A percentile compares a stretch with the other conserved stretches of the same genome.
These are phyloP conservation scores for Pseudopodoces humilis DNA, from an alignment of 2,113 vertebrate genomes.

Conservation along the genomic window DNA sequence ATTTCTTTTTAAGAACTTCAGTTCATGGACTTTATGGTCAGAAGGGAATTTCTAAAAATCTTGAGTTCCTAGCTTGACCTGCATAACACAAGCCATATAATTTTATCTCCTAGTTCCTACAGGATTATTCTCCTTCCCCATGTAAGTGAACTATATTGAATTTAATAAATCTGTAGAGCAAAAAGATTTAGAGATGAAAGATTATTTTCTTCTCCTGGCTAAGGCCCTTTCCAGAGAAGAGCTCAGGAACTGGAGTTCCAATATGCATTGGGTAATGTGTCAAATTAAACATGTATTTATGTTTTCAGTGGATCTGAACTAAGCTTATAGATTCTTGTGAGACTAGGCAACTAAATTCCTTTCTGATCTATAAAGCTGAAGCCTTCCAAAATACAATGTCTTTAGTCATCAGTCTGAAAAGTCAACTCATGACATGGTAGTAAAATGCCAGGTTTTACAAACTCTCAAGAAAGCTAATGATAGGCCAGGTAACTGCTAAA, in stretches of 20 bases:
- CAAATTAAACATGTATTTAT: constrained; percentile 28
- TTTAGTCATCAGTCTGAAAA: not conserved
- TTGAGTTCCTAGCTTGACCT: not conserved
- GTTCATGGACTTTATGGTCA: not conserved
- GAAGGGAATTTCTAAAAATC: constrained; percentile 1
- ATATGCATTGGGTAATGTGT: not conserved
- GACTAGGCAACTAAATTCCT: not conserved
- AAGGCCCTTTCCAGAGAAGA: not conserved
- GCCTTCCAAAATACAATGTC: not conserved
- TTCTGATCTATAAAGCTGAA: not conserved
- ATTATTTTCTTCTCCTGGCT: not conserved
- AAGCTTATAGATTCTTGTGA: not conserved
- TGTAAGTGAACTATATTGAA: not conserved
- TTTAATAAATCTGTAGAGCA: not conserved
- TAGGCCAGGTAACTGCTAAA: not conserved
- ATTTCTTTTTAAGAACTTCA: not conserved
- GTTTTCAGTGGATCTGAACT: not conserved
- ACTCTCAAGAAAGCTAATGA: not conserved
- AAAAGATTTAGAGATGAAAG: constrained; percentile 21
- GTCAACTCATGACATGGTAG: not conserved
- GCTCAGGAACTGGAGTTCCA: not conserved
- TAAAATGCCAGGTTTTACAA: not conserved
- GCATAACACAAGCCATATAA: not conserved
- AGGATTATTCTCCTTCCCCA: constrained; percentile 9
- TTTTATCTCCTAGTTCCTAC: not conserved